Evolutionary conservation across 2,797 vertebrate species (phyloP), one percentile per base, ranked within the genome.

Genomic region (Buphagus erythrorhynchus): DNA sequence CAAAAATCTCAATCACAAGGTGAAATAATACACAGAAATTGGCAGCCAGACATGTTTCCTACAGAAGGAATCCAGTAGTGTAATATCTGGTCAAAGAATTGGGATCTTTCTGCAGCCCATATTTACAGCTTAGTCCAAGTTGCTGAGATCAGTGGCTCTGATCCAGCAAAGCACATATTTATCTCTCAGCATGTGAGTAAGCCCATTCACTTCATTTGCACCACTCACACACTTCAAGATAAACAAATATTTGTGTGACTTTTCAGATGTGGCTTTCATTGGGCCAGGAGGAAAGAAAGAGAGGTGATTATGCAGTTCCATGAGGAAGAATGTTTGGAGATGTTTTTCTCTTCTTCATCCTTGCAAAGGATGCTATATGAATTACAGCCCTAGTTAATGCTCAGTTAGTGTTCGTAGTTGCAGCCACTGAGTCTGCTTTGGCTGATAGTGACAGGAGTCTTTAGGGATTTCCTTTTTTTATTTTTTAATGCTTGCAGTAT

Each of bases 171-270:
- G 45, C 59, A 76, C 62, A 42, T 77, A 31, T 79, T 93, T 80
- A 67, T 84, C 69, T 68, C 58, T 42, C 85, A 93, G 63, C 52
- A 51, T 51, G 57, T 5, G 21, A 78, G 43, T 69, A 88, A 90
- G 90, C 65, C 69, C 89, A 86, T 91, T 94, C 75, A 90, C 72
- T 86, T 93, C 33, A 75, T 96, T 86, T 93, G 72, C 93, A 68
- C 68, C 75, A 62, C 76, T 91, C 63, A 89, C 3, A 3, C 29
- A 17, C 42, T 72, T 80, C 17, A 65, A 84, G 87, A 81, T 81
- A 94, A 88, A 92, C 85, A 93, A 95, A 48, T 84, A 68, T 66
- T 89, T 72, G 31, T 4, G 7, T 86, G 45, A 49, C 57, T 89
- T 89, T 42, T 65, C 2, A 1, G 61, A 68, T 69, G 54, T 54